A percentile compares a stretch with the other conserved stretches of the same genome.
These are phyloP conservation scores for Salvator merianae DNA, from an alignment of 2,113 vertebrate genomes.

Conservation along the genomic window DNA sequence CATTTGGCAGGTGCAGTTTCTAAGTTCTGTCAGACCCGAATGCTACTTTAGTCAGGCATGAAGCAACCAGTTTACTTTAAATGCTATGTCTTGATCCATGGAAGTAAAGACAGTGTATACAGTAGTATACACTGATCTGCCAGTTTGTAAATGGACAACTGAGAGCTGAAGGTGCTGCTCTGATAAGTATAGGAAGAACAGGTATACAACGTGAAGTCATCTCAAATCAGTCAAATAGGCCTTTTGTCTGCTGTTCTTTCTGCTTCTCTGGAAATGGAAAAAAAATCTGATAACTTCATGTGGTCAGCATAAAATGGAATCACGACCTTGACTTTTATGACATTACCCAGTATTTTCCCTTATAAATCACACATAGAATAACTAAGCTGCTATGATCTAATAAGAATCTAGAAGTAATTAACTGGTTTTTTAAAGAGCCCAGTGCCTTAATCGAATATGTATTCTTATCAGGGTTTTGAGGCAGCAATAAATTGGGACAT, in stretches of 20 bases:
- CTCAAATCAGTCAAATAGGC: slow-evolving; percentile 50
- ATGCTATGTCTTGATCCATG: not conserved
- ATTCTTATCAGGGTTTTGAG: slow-evolving; percentile 77
- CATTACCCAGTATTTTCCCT: slow-evolving; percentile 62
- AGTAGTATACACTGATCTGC: slow-evolving; percentile 21
- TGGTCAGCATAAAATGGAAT: slow-evolving; percentile 71
- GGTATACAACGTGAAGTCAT: slow-evolving; percentile 61
- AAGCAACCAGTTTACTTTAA: not conserved
- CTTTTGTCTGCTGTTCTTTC: slow-evolving; percentile 58
- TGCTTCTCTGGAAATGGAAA: slow-evolving; percentile 60
- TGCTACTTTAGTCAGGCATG: not conserved
- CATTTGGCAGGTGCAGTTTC: not conserved
- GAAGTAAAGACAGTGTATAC: slow-evolving; percentile 4
- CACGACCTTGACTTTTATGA: slow-evolving; percentile 72
- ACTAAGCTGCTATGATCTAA: slow-evolving; percentile 71
- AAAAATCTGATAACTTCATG: slow-evolving; percentile 72
- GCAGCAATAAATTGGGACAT: slow-evolving; percentile 80
- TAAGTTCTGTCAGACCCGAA: not conserved
- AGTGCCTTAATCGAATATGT: slow-evolving; percentile 77
- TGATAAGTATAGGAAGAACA: slow-evolving; percentile 54
- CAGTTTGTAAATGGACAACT: not conserved
- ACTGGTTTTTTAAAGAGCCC: slow-evolving; percentile 67
- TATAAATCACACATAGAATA: slow-evolving; percentile 69
- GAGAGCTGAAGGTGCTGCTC: slow-evolving; percentile 42
- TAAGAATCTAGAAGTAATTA: slow-evolving; percentile 83